Evolutionary conservation across 53 echinoderm and acorn worm genomes (phyloP), one percentile per base, ranked within the genome.

Genomic region (Apostichopus leukothele): DNA sequence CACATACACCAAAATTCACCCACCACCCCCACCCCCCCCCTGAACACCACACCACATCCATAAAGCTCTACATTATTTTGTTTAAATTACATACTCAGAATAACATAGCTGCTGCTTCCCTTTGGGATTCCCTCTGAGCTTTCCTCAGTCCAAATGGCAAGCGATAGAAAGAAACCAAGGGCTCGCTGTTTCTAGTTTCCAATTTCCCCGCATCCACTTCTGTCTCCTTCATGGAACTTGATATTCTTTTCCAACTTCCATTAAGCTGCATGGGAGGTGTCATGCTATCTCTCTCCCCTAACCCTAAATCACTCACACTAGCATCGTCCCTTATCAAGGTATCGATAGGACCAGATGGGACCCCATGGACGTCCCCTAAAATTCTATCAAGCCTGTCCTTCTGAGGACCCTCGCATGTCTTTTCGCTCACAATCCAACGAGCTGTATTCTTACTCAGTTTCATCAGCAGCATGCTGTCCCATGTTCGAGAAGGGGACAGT

Each of bases 361-460:
- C 92, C 12, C 99, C 99, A 66, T 94, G 93, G 81, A 89, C 73
- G 63, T 94, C 96, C 5, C 75, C 89, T 23, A 99, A 91, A 51
- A 99, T 90, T 66, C 93, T 93, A 39, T 90, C 80, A 5, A 99
- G 91, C 74, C 91, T 92, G 76, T 96, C 99, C 87, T 91, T 96
- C 88, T 94, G 96, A 0, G 92, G 93, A 0, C 99, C 99, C 60
- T 95, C 94, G 2, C 83, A 73, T 4, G 94, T 94, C 57, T 94
- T 93, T 75, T 99, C 99, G 25, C 88, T 91, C 16, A 96, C 95
- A 9, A 99, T 96, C 99, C 99, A 99, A 76, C 99, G 83, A 9
- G 99, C 99, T 5, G 99, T 99, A 55, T 94, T 95, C 75, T 99
- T 99, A 78, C 99, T 99, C 51, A 99, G 89, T 81, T 96, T 89